Base-by-base conservation (phyloP, 2,888 invertebrate genomes). In the Meandrusa payeni region DNA sequence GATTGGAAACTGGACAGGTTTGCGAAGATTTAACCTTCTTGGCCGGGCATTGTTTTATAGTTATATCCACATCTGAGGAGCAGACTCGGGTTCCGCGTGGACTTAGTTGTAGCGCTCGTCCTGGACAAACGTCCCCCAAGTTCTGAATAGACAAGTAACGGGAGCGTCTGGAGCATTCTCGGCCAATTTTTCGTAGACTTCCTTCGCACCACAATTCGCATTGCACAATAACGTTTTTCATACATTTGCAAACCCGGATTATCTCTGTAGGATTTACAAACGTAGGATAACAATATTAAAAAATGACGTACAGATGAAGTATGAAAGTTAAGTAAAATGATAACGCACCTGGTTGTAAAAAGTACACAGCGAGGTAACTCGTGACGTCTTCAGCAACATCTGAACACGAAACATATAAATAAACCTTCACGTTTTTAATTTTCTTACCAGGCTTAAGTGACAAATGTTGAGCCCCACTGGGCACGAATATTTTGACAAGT, bases 171-270 rank as follows among this genome's bases (percentile, higher is more conserved):
- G 80, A 80, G 48, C 75, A 69, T 0, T 80, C 81, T n/a, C 65
- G 65, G 1, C 67, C 53, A 34, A 79, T 71, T 12, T 69, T 74
- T 2, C 81, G 70, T 23, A 83, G 49, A 11, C 78, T 80, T 58
- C 82, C 83, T 29, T 82, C 82, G 53, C 78, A 76, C 80, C 83
- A 80, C 45, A 85, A 50, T 53, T 85, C 85, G 55, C 86, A 85
- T 54, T 86, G 85, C 5, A 83, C 78, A 51, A 77, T 76, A 24
- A 76, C 81, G 48, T 73, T 81, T 57, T 82, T 83, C 78, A 76
- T 77, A 54, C 85, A 86, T 48, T 79, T 81, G 71, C 83, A 86
- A 10, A 83, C 75, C 60, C 75, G 66, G 17, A 79, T 68, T 1
- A 73, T 49, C 34, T 64, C 85, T 83, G 65, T 31, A 51, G 47